A percentile compares a stretch with the other conserved stretches of the same genome.
Evolutionary conservation across 2,113 vertebrate genomes (phyloP).

Genomic region (Lophius piscatorius): DNA sequence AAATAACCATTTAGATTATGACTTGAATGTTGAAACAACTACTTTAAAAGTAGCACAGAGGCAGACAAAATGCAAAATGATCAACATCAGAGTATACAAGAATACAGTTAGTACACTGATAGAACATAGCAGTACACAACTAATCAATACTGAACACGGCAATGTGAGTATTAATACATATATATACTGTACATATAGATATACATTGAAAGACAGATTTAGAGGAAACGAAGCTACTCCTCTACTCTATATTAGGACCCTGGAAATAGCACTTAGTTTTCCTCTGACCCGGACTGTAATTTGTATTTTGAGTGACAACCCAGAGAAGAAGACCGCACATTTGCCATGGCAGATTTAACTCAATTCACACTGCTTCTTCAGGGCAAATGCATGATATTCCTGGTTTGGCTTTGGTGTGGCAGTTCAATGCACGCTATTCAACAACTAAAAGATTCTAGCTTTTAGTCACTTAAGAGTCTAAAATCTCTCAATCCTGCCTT

Average conservation of each 20-base stretch:
- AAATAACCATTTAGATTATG: conserved; percentile 70
- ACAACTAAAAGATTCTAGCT: neutral
- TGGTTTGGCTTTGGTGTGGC: neutral
- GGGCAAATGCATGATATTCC: conserved; percentile 17
- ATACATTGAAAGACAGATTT: conserved; percentile 61
- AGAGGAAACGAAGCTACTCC: conserved; percentile 47
- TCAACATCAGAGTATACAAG: conserved; percentile 64
- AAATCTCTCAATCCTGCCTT: too few relatives aligned
- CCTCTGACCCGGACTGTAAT: conserved; percentile 39
- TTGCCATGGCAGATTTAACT: conserved; percentile 32
- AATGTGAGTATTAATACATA: conserved; percentile 62
- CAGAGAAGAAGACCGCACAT: conserved; percentile 20
- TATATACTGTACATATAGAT: conserved; percentile 55
- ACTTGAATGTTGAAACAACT: conserved; percentile 64
- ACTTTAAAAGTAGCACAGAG: conserved; percentile 67
- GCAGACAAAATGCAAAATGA: conserved; percentile 66
- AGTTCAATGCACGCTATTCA: conserved; percentile 3
- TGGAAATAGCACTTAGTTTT: conserved; percentile 39
- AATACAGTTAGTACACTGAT: conserved; percentile 65
- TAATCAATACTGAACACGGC: conserved; percentile 68
- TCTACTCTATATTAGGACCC: conserved; percentile 29
- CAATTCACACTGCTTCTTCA: conserved; percentile 2
- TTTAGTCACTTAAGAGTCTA: conserved; percentile 14
- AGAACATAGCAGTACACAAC: conserved; percentile 69
- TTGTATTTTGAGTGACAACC: conserved; percentile 34